A percentile compares a stretch with the other conserved stretches of the same genome.
Conservation (phyloP, 2,797 vertebrate genomes). For the Agapornis canus region DNA sequence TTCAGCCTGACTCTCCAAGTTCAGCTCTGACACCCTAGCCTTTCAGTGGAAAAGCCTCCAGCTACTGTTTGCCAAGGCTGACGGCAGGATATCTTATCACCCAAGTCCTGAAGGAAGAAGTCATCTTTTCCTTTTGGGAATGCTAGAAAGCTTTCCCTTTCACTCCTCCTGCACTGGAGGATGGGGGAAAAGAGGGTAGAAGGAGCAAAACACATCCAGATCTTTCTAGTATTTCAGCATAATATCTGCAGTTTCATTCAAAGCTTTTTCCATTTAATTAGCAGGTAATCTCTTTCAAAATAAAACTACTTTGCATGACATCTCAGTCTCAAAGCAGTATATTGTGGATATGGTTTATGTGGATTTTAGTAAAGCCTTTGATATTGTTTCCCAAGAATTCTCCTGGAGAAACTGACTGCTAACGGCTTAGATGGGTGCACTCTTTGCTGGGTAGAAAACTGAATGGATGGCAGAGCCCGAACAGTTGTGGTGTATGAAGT, state of each 20-base stretch:
- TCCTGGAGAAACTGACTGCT: not conserved
- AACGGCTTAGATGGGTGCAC: fast-evolving
- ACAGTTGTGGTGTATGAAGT: not conserved
- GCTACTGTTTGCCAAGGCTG: not conserved
- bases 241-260: not conserved
- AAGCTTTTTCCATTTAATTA: not conserved
- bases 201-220: not conserved
- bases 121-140: not conserved
- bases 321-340: not conserved
- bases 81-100: not conserved
- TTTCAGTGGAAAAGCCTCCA: not conserved
- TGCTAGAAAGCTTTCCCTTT: not conserved
- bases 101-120: not conserved
- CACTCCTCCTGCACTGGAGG: not conserved
- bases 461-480: not conserved
- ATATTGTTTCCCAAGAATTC: not conserved
- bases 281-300: not conserved
- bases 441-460: not conserved
- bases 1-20: not conserved
- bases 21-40: not conserved
- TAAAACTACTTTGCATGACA: not conserved
- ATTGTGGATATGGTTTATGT: not conserved
- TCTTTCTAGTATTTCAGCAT: not conserved
- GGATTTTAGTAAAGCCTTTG: not conserved
- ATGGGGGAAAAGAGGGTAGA: not conserved